Percentiles rank a stretch among this genome's conserved stretches.
These are phyloP conservation scores for Elephas maximus DNA, from an alignment of 2,113 vertebrate species.

Conservation along the genomic window DNA sequence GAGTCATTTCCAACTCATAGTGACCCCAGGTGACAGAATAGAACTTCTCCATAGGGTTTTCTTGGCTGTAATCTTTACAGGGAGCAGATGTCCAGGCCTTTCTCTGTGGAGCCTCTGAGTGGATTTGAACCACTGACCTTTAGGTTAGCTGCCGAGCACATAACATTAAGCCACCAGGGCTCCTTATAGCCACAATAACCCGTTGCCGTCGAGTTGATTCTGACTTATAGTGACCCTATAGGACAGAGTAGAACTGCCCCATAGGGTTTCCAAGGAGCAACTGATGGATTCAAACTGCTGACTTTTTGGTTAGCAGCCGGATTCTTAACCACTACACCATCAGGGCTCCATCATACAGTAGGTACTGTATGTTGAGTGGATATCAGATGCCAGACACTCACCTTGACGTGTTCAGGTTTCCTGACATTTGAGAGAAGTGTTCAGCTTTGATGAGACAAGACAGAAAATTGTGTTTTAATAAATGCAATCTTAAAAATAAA, in stretches of 20 bases:
- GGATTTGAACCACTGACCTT: no score
- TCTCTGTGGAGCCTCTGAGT: no score
- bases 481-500: not conserved
- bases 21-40: no score
- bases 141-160: no score
- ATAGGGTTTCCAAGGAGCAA: not conserved
- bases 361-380: not conserved
- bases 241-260: not conserved
- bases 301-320: not conserved
- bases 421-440: conserved; percentile 43
- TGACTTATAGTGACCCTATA: not conserved
- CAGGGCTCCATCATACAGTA: not conserved
- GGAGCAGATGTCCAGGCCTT: no score
- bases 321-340: not conserved
- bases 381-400: not conserved
- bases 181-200: not conserved
- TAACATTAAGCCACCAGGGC: not conserved
- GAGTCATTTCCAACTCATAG: no score
- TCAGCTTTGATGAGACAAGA: not conserved
- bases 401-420: conserved; percentile 16
- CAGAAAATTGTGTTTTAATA: conserved; percentile 38
- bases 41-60: no score
- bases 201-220: not conserved
- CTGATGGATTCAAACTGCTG: not conserved
- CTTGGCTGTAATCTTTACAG: no score